These are phyloP conservation scores for Hedychridium roseum DNA, from an alignment of 2,888 invertebrate genomes.

Conservation along the genomic window DNA sequence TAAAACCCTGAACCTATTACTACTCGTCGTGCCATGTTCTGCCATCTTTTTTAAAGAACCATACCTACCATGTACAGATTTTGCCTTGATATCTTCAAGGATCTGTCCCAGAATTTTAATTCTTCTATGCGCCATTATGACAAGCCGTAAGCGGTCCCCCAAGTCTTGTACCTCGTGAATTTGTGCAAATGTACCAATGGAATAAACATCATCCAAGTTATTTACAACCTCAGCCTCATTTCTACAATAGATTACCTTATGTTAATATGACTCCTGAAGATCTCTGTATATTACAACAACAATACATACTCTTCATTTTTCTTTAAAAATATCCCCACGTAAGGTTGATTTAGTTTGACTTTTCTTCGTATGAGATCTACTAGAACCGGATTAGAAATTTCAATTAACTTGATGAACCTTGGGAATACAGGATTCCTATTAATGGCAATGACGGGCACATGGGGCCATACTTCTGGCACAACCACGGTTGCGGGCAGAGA, in stretches of 20 bases:
- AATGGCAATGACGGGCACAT: conserved; percentile 94
- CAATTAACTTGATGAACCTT: conserved; percentile 96
- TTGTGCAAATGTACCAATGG: conserved; percentile 95
- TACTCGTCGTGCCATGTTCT: no score
- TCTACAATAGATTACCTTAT: conserved; percentile 51
- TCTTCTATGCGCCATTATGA: conserved; percentile 93
- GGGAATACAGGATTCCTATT: conserved; percentile 96
- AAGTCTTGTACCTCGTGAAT: conserved; percentile 97
- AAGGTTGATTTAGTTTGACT: conserved; percentile 95
- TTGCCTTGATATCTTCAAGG: conserved; percentile 73
- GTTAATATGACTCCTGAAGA: conserved; percentile 1
- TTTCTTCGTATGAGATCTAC: conserved; percentile 92
- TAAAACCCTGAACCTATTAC: no score
- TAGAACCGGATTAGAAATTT: conserved; percentile 87
- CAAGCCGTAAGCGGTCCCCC: conserved; percentile 87
- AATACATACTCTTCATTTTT: conserved; percentile 80
- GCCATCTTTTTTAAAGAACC: no score
- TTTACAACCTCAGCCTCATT: conserved; percentile 87
- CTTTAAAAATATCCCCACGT: conserved; percentile 96
- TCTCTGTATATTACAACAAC: not conserved
- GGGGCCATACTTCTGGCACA: conserved; percentile 96
- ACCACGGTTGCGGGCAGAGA: conserved; percentile 85
- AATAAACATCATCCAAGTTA: conserved; percentile 84
- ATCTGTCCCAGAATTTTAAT: conserved; percentile 84
- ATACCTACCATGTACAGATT: conserved; percentile 68